Evolutionary conservation across 2,888 invertebrate genomes (phyloP).

Genomic region (Sipha maydis): DNA sequence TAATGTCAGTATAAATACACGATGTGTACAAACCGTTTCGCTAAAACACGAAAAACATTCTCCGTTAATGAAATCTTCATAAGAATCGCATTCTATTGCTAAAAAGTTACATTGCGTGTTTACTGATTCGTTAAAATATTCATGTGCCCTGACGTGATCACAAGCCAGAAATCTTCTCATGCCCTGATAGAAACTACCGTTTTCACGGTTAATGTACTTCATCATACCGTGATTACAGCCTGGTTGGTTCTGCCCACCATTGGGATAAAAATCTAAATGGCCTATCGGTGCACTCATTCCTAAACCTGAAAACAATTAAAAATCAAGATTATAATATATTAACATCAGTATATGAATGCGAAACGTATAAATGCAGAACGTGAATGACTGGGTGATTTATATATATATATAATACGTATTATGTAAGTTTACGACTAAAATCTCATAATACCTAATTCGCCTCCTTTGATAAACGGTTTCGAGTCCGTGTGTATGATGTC

Average conservation of each 20-base stretch:
- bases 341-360: neutral
- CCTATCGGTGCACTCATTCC: slow-evolving; percentile 85
- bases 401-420: too few relatives aligned
- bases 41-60: slow-evolving; percentile 66
- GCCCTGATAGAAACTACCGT: slow-evolving; percentile 74
- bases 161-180: slow-evolving; percentile 81
- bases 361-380: neutral
- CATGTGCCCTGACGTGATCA: slow-evolving; percentile 86
- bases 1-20: too few relatives aligned
- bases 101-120: slow-evolving; percentile 76
- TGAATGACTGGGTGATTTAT: too few relatives aligned
- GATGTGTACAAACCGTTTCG: slow-evolving; percentile 63
- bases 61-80: slow-evolving; percentile 70
- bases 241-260: slow-evolving; percentile 85
- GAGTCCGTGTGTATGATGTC: slow-evolving; percentile 92
- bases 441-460: slow-evolving; percentile 66
- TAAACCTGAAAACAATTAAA: slow-evolving; percentile 70
- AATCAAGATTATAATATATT: neutral
- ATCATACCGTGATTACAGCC: slow-evolving; percentile 74
- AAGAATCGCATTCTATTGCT: slow-evolving; percentile 82
- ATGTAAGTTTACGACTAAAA: slow-evolving; percentile 1
- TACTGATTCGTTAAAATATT: slow-evolving; percentile 86
- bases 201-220: slow-evolving; percentile 74
- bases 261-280: slow-evolving; percentile 92
- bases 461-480: slow-evolving; percentile 79